Conservation (phyloP, 2,797 vertebrate species). For the Mus minutoides region DNA sequence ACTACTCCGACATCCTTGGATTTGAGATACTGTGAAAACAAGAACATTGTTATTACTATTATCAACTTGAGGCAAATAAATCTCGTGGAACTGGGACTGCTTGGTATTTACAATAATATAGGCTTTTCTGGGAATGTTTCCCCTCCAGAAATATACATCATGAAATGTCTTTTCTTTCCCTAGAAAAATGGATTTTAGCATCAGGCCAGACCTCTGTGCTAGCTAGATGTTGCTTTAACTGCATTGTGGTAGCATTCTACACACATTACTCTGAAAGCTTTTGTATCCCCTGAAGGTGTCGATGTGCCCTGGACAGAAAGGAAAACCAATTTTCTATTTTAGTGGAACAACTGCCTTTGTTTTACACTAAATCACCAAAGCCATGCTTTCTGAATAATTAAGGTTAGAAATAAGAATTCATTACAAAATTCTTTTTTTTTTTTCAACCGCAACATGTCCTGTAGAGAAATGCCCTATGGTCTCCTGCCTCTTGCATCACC, state of each 20-base stretch:
- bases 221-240: conserved; percentile 53
- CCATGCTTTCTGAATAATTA: conserved; percentile 35
- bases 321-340: conserved; percentile 67
- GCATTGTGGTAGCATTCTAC: conserved; percentile 39
- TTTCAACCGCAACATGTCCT: background rate
- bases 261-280: conserved; percentile 11
- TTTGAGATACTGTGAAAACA: conserved; percentile 62
- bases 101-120: conserved; percentile 79
- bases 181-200: conserved; percentile 66
- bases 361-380: conserved; percentile 63
- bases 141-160: conserved; percentile 63
- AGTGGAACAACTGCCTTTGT: conserved; percentile 57
- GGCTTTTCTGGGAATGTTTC: conserved; percentile 60
- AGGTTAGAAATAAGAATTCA: conserved; percentile 40
- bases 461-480: background rate
- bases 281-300: conserved; percentile 3
- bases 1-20: conserved; percentile 70
- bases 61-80: conserved; percentile 78
- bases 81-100: conserved; percentile 56
- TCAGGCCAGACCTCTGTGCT: conserved; percentile 43
- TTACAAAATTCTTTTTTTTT: background rate
- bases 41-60: conserved; percentile 77
- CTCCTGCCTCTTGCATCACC: background rate
- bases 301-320: conserved; percentile 45
- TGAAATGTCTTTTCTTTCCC: conserved; percentile 66